These are phyloP conservation scores for Climacteris rufus DNA, from an alignment of 2,113 vertebrate species.

Conservation along the genomic window DNA sequence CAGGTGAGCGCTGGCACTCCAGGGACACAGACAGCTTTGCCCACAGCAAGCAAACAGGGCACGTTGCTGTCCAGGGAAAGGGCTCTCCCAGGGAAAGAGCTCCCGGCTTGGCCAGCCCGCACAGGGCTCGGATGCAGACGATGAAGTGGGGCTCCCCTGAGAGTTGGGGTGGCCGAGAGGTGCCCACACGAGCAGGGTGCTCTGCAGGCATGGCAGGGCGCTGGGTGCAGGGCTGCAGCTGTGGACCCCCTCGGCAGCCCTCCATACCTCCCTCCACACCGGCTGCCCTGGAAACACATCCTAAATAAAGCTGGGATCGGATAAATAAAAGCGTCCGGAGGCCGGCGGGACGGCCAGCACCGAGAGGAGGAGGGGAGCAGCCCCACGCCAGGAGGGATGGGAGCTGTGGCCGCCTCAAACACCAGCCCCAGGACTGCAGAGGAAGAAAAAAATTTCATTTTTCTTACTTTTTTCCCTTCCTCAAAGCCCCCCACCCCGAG, in stretches of 20 bases:
- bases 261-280: background rate
- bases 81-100: background rate
- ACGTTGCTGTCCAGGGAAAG: background rate
- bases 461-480: background rate
- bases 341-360: background rate
- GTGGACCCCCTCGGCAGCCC: background rate
- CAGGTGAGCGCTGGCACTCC: background rate
- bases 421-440: background rate
- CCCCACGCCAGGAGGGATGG: background rate
- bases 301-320: background rate
- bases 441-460: background rate
- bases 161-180: background rate
- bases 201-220: background rate
- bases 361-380: background rate
- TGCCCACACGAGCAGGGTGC: background rate
- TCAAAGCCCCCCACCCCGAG: background rate
- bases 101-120: accelerated
- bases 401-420: background rate
- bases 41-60: background rate
- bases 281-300: slow-evolving; percentile 4
- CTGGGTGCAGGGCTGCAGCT: background rate
- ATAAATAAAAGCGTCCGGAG: background rate
- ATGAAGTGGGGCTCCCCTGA: accelerated
- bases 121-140: accelerated
- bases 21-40: background rate